These are phyloP conservation scores for Oreonectes daqikongensis DNA, from an alignment of 2,797 vertebrate species.

Conservation along the genomic window DNA sequence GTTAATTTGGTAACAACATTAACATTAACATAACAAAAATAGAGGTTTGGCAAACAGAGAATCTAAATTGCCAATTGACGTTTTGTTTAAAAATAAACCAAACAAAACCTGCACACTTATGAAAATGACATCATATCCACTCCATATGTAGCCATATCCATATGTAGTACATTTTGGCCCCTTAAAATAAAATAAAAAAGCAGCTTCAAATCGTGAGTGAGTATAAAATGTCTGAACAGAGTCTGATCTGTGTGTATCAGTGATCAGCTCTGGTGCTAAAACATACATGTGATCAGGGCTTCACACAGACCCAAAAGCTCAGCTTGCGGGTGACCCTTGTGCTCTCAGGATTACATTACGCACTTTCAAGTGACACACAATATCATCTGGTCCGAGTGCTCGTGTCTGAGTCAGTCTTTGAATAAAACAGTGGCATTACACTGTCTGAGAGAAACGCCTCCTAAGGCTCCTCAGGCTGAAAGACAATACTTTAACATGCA, in stretches of 20 bases:
- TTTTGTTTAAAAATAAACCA: too few species aligned
- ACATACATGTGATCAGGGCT: neutral
- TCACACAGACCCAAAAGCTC: neutral
- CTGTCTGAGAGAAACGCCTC: neutral
- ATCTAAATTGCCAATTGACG: too few species aligned
- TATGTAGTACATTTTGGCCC: too few species aligned
- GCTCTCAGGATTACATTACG: constrained; percentile 22
- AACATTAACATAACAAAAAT: too few species aligned
- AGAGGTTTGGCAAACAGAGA: too few species aligned
- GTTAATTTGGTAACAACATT: too few species aligned
- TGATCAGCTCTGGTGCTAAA: constrained; percentile 14
- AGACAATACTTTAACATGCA: constrained; percentile 4
- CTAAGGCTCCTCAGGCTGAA: neutral
- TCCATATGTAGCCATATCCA: too few species aligned
- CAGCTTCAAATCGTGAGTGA: neutral
- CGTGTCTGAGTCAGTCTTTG: constrained; percentile 11
- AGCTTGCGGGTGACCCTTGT: constrained; percentile 11
- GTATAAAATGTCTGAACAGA: neutral
- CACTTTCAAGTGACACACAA: constrained; percentile 27
- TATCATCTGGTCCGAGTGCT: constrained; percentile 9
- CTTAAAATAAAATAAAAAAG: too few species aligned
- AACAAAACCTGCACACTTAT: too few species aligned
- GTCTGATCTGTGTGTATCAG: neutral
- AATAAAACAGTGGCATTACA: constrained; percentile 18
- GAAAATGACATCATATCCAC: too few species aligned